Evolutionary conservation across 2,113 vertebrate species (phyloP).

Genomic region (Romanogobio albipinnatus): DNA sequence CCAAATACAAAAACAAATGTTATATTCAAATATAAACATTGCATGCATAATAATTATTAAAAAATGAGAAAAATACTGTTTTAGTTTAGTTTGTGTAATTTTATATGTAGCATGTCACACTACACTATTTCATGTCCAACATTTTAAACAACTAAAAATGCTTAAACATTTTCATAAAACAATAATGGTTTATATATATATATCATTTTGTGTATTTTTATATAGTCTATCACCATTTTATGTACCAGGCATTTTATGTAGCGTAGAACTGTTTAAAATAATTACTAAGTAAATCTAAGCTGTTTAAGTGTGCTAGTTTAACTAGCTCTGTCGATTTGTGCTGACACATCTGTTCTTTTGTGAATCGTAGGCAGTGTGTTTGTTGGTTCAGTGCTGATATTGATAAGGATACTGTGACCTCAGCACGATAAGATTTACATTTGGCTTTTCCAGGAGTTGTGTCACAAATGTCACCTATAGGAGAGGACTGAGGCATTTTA

Average conservation of each 20-base stretch:
- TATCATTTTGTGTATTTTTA: too few species aligned
- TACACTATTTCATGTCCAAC: too few species aligned
- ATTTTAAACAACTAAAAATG: too few species aligned
- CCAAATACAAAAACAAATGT: too few species aligned
- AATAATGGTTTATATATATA: too few species aligned
- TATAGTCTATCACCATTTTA: too few species aligned
- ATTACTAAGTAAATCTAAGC: background rate
- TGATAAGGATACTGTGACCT: background rate
- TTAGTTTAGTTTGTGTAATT: background rate
- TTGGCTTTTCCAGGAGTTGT: background rate
- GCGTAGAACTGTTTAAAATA: too few species aligned
- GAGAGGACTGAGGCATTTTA: background rate
- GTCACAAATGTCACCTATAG: background rate
- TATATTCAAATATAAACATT: too few species aligned
- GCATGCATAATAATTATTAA: background rate
- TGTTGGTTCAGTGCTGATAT: background rate
- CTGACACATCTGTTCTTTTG: background rate
- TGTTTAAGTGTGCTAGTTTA: background rate
- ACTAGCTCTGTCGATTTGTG: background rate
- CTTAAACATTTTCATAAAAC: too few species aligned
- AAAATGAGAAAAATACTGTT: background rate
- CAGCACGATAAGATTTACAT: constrained; percentile 7
- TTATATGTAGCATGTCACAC: background rate
- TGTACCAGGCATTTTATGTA: too few species aligned
- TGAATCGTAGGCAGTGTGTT: background rate